Evolutionary conservation across 2,888 invertebrate species (phyloP).

Genomic region (Caenorhabditis uteleia): DNA sequence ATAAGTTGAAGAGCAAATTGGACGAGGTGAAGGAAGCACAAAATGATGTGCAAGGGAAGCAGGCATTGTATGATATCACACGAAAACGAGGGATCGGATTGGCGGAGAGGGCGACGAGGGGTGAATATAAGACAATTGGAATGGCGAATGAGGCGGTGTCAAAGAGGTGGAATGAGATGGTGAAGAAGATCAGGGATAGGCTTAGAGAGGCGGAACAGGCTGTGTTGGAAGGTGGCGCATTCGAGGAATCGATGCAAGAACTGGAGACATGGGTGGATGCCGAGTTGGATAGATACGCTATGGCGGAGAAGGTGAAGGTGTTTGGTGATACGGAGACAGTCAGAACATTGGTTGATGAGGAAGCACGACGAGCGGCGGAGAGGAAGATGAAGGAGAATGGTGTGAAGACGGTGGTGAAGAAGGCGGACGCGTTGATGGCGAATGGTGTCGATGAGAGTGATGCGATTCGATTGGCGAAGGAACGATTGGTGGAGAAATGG

Average conservation of each 20-base stretch:
- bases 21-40: slow-evolving; percentile 79
- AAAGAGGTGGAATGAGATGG: slow-evolving; percentile 71
- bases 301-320: slow-evolving; percentile 77
- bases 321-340: slow-evolving; percentile 97
- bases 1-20: slow-evolving; percentile 83
- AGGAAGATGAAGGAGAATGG: slow-evolving; percentile 51
- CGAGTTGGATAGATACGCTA: slow-evolving; percentile 37
- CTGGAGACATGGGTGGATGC: slow-evolving; percentile 83
- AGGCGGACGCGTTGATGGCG: slow-evolving; percentile 39
- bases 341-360: slow-evolving; percentile 87
- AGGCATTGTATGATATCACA: slow-evolving; percentile 84
- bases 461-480: slow-evolving; percentile 39
- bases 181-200: slow-evolving; percentile 34
- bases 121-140: slow-evolving; percentile 83
- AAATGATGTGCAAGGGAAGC: slow-evolving; percentile 70
- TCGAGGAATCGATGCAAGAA: slow-evolving; percentile 90
- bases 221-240: slow-evolving; percentile 80
- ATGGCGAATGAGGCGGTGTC: slow-evolving; percentile 86
- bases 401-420: slow-evolving; percentile 54
- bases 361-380: slow-evolving; percentile 74
- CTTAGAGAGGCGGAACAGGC: slow-evolving; percentile 71
- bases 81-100: slow-evolving; percentile 87
- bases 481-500: slow-evolving; percentile 46
- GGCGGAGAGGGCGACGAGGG: slow-evolving; percentile 91
- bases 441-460: slow-evolving; percentile 43